Conservation (phyloP, 2,113 vertebrate species). For the Spilogale gracilis region DNA sequence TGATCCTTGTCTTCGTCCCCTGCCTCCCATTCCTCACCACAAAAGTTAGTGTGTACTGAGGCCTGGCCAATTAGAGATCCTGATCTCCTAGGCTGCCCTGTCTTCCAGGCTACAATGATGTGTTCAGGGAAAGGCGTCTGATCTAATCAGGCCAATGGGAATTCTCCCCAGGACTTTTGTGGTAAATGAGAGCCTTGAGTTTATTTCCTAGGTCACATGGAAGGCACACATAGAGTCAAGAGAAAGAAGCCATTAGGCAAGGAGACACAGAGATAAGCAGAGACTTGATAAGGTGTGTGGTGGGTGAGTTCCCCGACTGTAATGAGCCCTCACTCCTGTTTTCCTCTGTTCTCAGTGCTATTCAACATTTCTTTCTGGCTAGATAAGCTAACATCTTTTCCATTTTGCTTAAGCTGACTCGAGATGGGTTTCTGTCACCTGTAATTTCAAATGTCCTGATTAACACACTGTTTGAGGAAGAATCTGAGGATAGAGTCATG, state of each 20-base stretch:
- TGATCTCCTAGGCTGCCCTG: not conserved
- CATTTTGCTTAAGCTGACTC: not conserved
- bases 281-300: not conserved
- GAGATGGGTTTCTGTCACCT: not conserved
- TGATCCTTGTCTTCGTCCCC: not conserved
- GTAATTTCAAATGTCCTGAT: conserved; percentile 8
- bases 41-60: not conserved
- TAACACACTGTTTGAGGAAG: not conserved
- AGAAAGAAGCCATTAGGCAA: not conserved
- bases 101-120: not conserved
- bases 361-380: not conserved
- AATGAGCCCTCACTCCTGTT: not conserved
- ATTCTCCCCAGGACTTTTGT: not conserved
- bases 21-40: not conserved
- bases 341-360: not conserved
- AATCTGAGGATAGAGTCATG: not conserved
- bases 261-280: not conserved
- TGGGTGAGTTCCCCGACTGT: not conserved
- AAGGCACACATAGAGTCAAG: not conserved
- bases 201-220: not conserved
- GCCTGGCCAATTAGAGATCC: not conserved
- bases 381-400: not conserved
- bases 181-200: not conserved
- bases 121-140: not conserved
- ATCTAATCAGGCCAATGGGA: not conserved